A percentile compares a stretch with the other conserved stretches of the same genome.
These are phyloP conservation scores for Isotomurus palustris DNA, from an alignment of 2,888 invertebrate genomes.

Conservation along the genomic window DNA sequence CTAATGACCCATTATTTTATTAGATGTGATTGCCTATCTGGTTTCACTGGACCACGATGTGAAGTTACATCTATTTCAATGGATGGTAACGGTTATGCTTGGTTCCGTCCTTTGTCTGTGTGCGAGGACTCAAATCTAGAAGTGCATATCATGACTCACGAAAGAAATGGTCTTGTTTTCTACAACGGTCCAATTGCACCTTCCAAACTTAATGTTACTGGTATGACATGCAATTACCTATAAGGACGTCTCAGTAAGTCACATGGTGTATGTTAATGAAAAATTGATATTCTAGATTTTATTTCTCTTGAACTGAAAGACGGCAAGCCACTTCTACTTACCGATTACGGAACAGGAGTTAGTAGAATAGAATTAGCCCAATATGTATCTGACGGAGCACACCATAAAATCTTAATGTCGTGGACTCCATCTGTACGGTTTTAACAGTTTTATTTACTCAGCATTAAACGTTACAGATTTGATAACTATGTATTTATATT, in stretches of 20 bases:
- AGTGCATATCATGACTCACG: slow-evolving; percentile 72
- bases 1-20: no score
- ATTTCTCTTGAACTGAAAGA: slow-evolving; percentile 79
- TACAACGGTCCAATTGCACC: slow-evolving; percentile 71
- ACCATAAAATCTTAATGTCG: slow-evolving; percentile 79
- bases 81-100: slow-evolving; percentile 84
- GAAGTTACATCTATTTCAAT: slow-evolving; percentile 84
- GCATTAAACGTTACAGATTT: background rate
- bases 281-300: no score
- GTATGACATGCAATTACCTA: slow-evolving; percentile 5
- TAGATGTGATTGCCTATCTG: slow-evolving; percentile 75
- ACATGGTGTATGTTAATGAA: no score
- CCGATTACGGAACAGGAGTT: slow-evolving; percentile 84
- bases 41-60: slow-evolving; percentile 80
- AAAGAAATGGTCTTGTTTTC: slow-evolving; percentile 76
- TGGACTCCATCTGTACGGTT: slow-evolving; percentile 49
- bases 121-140: slow-evolving; percentile 79
- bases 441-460: background rate
- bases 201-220: slow-evolving; percentile 31
- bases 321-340: slow-evolving; percentile 74
- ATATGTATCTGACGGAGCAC: slow-evolving; percentile 72
- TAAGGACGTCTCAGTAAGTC: background rate
- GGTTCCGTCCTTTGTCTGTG: slow-evolving; percentile 80
- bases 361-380: slow-evolving; percentile 64
- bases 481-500: background rate